These are phyloP conservation scores for Drosophila nr. perissopoda DNA, from an alignment of 2,888 invertebrate species.

Conservation along the genomic window DNA sequence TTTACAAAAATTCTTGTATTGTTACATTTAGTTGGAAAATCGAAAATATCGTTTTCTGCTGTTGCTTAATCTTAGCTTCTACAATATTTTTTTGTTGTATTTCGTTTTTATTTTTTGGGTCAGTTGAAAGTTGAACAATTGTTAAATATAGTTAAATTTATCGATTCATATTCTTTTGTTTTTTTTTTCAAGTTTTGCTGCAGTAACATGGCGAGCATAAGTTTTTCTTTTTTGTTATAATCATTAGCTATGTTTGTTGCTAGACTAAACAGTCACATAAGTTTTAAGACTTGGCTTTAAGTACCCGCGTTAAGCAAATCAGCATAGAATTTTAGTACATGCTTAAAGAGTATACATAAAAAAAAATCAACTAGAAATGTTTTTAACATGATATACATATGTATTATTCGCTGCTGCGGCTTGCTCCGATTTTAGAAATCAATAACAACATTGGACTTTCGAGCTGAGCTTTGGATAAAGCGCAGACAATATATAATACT, in stretches of 20 bases:
- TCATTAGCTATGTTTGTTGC: conserved; percentile 48
- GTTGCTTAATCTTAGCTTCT: conserved; percentile 27
- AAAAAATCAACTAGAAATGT: conserved; percentile 57
- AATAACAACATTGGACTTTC: conserved; percentile 71
- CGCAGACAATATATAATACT: conserved; percentile 40
- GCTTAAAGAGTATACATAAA: conserved; percentile 22
- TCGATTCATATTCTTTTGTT: conserved; percentile 10
- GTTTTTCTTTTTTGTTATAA: conserved; percentile 19
- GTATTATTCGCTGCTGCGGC: conserved; percentile 37
- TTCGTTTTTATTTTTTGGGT: neutral
- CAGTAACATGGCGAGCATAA: conserved; percentile 40
- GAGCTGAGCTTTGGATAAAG: conserved; percentile 60
- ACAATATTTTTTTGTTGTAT: conserved; percentile 1
- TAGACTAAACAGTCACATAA: conserved; percentile 63
- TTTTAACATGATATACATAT: conserved; percentile 62
- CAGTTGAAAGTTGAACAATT: conserved; percentile 46
- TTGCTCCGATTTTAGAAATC: conserved; percentile 73
- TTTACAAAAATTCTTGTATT: conserved; percentile 82
- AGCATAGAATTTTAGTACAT: conserved; percentile 36
- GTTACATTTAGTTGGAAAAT: conserved; percentile 65
- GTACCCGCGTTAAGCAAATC: conserved; percentile 58
- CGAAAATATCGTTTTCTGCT: conserved; percentile 33
- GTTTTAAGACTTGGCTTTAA: conserved; percentile 65
- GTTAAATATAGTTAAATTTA: conserved; percentile 35
- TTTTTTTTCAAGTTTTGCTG: conserved; percentile 29